Conservation (phyloP, 2,888 invertebrate species). For the Mantis religiosa region DNA sequence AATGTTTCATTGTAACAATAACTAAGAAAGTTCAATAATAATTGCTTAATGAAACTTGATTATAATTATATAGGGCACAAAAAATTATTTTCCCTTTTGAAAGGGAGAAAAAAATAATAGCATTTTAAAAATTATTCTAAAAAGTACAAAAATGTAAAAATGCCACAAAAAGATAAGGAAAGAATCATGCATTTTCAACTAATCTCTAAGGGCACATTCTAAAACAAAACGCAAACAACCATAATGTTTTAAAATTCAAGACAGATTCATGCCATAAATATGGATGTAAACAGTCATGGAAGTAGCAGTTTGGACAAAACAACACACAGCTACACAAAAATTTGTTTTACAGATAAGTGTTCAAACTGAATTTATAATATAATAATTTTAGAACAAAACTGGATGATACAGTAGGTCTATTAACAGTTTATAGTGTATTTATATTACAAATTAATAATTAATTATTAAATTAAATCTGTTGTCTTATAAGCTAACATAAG, state of each 20-base stretch:
- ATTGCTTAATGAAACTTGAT: not conserved
- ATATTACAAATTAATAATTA: not conserved
- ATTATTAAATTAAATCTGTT: not conserved
- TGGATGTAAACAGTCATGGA: not conserved
- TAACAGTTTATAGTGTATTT: not conserved
- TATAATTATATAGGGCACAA: not conserved
- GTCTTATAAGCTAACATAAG: not conserved
- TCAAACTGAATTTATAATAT: not conserved
- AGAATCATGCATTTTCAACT: not conserved
- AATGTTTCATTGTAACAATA: not conserved
- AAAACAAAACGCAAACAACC: not conserved
- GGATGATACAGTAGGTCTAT: not conserved
- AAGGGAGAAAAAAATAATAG: not conserved
- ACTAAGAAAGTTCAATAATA: not conserved
- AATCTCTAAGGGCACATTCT: not conserved
- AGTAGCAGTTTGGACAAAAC: not conserved
- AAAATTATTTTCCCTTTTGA: not conserved
- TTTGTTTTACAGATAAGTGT: not conserved
- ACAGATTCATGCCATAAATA: not conserved
- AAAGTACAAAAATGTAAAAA: not conserved
- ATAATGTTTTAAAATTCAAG: not conserved
- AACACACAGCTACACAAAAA: not conserved
- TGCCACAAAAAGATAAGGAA: not conserved
- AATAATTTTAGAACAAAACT: no score
- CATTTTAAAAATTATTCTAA: not conserved